Conservation (phyloP, 2,797 vertebrate species). For the Balearica regulorum region DNA sequence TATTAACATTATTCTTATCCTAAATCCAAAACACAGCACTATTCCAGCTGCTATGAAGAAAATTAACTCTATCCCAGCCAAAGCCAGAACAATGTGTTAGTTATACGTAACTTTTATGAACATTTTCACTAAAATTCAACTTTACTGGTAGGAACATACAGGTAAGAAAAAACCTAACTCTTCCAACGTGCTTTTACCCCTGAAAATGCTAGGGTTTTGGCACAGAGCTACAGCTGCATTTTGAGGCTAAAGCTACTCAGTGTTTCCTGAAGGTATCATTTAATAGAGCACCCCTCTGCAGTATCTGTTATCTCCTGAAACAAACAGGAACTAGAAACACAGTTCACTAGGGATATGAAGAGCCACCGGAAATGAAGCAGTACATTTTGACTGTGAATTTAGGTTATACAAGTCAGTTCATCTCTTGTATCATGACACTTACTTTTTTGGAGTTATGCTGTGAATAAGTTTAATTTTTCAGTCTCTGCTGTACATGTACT, state of each 20-base stretch:
- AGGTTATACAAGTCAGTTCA: not conserved
- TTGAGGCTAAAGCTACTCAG: not conserved
- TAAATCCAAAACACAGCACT: too few species aligned
- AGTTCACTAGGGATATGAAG: not conserved
- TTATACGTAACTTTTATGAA: not conserved
- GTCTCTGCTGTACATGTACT: not conserved
- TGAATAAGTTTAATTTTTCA: not conserved
- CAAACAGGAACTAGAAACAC: not conserved
- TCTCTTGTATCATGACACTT: not conserved
- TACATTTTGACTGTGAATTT: not conserved
- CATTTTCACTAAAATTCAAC: not conserved
- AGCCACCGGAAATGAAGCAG: not conserved
- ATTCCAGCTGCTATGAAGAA: too few species aligned
- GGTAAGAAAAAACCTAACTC: not conserved
- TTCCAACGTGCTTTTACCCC: not conserved
- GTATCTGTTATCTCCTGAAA: not conserved
- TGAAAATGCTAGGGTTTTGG: not conserved
- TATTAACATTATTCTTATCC: too few species aligned
- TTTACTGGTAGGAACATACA: not conserved
- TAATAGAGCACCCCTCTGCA: not conserved
- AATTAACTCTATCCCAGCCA: too few species aligned
- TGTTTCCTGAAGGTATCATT: not conserved
- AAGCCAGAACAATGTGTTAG: not conserved
- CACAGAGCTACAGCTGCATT: not conserved
- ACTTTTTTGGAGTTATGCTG: not conserved